phyloP scores from a whole-genome alignment of 2,797 vertebrate species.

The Poeciliopsis presidionis region DNA sequence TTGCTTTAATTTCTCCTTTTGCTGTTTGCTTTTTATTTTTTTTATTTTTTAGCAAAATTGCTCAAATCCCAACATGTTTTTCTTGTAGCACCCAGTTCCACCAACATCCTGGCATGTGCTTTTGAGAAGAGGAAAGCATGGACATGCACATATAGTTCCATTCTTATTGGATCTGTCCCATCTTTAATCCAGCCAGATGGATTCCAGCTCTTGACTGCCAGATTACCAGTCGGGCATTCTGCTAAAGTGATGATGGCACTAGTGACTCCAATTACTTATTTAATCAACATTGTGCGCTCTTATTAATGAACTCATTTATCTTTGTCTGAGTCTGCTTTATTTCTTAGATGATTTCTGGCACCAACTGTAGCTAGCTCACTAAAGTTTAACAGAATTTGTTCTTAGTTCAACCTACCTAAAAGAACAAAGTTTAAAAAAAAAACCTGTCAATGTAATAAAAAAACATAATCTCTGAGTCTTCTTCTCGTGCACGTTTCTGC shows the following conservation, averaged over 20 bases:
- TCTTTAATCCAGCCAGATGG: conserved; percentile 60
- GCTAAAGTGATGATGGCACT: conserved; percentile 44
- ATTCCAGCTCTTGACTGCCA: conserved; percentile 48
- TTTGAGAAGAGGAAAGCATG: conserved; percentile 33
- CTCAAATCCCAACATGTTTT: conserved; percentile 45
- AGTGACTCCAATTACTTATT: conserved; percentile 37
- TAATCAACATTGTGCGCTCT: conserved; percentile 38
- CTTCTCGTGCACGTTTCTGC: background rate
- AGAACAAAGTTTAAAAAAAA: background rate
- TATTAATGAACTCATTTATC: conserved; percentile 59
- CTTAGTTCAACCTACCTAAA: background rate
- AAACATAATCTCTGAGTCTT: background rate
- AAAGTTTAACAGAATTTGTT: background rate
- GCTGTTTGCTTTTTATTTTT: conserved; percentile 9
- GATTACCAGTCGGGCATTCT: conserved; percentile 41
- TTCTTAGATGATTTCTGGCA: conserved; percentile 20
- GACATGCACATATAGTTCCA: conserved; percentile 35
- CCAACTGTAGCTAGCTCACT: background rate
- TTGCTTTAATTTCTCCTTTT: background rate
- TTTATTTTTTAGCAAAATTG: conserved; percentile 22
- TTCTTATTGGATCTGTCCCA: conserved; percentile 52
- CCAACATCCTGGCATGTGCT: conserved; percentile 44
- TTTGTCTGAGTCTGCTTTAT: conserved; percentile 38
- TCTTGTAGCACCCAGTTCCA: conserved; percentile 45
- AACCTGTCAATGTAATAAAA: background rate